phyloP scores from a whole-genome alignment of 2,113 vertebrate species.

The Perca schrenkii region DNA sequence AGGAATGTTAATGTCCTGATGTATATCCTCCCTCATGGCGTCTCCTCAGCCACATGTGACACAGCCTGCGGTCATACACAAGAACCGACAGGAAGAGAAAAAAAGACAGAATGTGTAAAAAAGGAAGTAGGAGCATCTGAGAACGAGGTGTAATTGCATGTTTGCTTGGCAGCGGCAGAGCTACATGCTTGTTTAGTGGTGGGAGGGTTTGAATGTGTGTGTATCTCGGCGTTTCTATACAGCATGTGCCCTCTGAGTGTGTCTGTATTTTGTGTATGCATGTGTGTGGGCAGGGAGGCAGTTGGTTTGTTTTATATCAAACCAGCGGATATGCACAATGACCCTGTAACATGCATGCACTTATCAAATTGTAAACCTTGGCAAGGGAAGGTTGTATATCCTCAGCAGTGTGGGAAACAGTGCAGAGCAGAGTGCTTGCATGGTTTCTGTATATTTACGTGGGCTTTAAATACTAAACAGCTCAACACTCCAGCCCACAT shows the following conservation, averaged over 20 bases:
- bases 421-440: background rate
- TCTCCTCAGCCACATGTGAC: constrained; percentile 57
- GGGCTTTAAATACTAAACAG: constrained; percentile 26
- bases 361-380: constrained; percentile 60
- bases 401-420: constrained; percentile 44
- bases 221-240: constrained; percentile 28
- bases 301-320: constrained; percentile 61
- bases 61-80: constrained; percentile 33
- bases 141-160: constrained; percentile 71
- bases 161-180: constrained; percentile 52
- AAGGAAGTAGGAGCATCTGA: constrained; percentile 55
- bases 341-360: constrained; percentile 58
- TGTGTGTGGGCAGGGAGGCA: constrained; percentile 38
- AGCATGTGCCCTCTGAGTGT: constrained; percentile 29
- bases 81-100: constrained; percentile 34
- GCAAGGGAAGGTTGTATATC: constrained; percentile 26
- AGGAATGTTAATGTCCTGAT: constrained; percentile 66
- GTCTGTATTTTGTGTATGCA: constrained; percentile 8
- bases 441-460: constrained; percentile 33
- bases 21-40: constrained; percentile 44
- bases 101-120: constrained; percentile 61
- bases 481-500: constrained; percentile 19
- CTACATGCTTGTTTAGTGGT: constrained; percentile 47
- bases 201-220: constrained; percentile 20
- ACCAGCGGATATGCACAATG: constrained; percentile 61